phyloP scores from a whole-genome alignment of 1,140 invertebrate genomes.

The Sycophaga agraensis region DNA sequence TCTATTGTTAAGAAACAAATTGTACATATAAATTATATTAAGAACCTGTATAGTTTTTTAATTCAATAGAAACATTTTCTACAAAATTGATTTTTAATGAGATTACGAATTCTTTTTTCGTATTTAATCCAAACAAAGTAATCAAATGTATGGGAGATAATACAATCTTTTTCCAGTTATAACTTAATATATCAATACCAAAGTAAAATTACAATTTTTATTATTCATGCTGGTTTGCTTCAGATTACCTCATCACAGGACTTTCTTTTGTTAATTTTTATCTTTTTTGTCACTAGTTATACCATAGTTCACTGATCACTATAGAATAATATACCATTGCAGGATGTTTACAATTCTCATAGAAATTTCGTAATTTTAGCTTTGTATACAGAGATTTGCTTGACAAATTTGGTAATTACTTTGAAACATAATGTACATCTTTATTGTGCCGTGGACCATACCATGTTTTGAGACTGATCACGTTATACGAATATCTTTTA shows the following conservation, averaged over 20 bases:
- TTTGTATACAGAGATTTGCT: conserved; percentile 27
- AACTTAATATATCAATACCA: conserved; percentile 16
- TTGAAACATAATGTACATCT: conserved; percentile 22
- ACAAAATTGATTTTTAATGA: too few relatives aligned
- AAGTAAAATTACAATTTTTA: conserved; percentile 24
- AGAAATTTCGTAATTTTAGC: conserved; percentile 3
- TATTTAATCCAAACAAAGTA: not conserved
- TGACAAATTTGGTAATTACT: conserved; percentile 23
- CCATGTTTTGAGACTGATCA: conserved; percentile 30
- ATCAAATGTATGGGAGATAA: conserved; percentile 10
- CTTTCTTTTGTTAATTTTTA: conserved; percentile 10
- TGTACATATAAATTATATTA: not conserved
- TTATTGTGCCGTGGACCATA: conserved; percentile 27
- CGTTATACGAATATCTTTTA: conserved; percentile 24
- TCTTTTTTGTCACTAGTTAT: conserved; percentile 20
- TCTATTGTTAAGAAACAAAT: too few relatives aligned
- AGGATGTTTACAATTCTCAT: conserved; percentile 8
- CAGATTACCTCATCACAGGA: too few relatives aligned
- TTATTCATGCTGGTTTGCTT: conserved; percentile 13
- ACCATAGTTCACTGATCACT: conserved; percentile 2
- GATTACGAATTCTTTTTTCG: not conserved
- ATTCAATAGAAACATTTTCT: too few relatives aligned
- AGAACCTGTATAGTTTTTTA: too few relatives aligned
- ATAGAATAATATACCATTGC: conserved; percentile 4
- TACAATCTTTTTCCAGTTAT: not conserved